Conservation (phyloP, 2,113 vertebrate genomes). For the Otus sunia region DNA sequence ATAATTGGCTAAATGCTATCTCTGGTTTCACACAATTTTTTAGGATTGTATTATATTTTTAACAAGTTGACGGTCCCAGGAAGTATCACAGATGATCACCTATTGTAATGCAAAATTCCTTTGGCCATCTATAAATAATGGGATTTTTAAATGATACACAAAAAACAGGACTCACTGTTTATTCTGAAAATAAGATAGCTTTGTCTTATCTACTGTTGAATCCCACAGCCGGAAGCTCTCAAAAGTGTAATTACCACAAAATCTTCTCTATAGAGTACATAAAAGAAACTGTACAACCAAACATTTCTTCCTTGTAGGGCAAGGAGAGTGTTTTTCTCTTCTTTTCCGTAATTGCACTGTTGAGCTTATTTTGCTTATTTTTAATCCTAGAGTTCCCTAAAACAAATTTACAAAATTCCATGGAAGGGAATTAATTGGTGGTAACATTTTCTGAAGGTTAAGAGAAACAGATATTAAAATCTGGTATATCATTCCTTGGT, state of each 20-base stretch:
- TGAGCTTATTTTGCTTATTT: background rate
- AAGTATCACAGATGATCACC: background rate
- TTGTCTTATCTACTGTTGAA: background rate
- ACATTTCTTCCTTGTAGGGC: background rate
- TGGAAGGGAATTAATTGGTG: background rate
- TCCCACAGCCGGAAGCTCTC: background rate
- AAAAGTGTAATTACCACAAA: background rate
- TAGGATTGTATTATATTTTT: background rate
- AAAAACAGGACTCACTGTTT: background rate
- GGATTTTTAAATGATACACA: background rate
- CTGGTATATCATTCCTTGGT: background rate
- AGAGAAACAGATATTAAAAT: background rate
- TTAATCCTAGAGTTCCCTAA: background rate
- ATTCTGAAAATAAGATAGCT: background rate
- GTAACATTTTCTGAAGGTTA: background rate
- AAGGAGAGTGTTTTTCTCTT: background rate
- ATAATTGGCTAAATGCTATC: background rate
- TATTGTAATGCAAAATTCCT: background rate
- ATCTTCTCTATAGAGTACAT: background rate
- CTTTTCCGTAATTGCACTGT: background rate
- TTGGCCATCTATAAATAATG: background rate
- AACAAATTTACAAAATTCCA: background rate
- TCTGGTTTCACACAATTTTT: background rate
- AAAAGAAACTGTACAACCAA: background rate
- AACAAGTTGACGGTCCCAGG: background rate